Conservation (phyloP, 2,113 vertebrate species). For the Piliocolobus tephrosceles region DNA sequence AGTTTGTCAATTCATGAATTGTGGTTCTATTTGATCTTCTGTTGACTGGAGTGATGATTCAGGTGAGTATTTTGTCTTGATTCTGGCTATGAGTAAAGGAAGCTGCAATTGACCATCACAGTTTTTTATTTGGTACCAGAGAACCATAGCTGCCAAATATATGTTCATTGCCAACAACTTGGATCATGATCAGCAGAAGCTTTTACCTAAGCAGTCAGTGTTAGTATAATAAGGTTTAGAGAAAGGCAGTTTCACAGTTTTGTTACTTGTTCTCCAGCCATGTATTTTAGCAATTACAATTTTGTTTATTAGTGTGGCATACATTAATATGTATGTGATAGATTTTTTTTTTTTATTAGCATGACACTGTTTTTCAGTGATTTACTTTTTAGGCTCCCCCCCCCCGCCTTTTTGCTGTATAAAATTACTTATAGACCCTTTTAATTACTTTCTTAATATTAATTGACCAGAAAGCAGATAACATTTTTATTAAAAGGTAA, state of each 20-base stretch:
- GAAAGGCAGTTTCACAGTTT: not conserved
- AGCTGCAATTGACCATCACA: not conserved
- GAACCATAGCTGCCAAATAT: not conserved
- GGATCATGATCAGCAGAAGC: not conserved
- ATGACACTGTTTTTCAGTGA: not conserved
- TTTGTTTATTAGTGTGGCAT: not conserved
- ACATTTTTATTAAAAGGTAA: not conserved
- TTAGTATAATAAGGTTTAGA: not conserved
- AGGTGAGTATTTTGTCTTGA: not conserved
- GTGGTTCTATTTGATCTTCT: slow-evolving; percentile 18
- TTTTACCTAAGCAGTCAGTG: not conserved
- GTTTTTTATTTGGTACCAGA: not conserved
- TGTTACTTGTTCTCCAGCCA: not conserved
- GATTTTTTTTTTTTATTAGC: not conserved
- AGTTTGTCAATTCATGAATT: not conserved
- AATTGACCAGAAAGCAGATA: not conserved
- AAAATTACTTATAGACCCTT: not conserved
- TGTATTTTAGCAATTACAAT: not conserved
- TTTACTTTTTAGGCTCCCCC: not conserved
- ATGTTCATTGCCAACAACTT: not conserved
- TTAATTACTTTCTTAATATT: not conserved
- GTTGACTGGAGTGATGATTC: not conserved
- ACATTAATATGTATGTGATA: not conserved
- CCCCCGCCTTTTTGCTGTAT: not conserved
- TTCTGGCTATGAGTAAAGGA: not conserved